A percentile compares a stretch with the other conserved stretches of the same genome.
Conservation (phyloP, 2,113 vertebrate species). For the Phalacrocorax carbo region DNA sequence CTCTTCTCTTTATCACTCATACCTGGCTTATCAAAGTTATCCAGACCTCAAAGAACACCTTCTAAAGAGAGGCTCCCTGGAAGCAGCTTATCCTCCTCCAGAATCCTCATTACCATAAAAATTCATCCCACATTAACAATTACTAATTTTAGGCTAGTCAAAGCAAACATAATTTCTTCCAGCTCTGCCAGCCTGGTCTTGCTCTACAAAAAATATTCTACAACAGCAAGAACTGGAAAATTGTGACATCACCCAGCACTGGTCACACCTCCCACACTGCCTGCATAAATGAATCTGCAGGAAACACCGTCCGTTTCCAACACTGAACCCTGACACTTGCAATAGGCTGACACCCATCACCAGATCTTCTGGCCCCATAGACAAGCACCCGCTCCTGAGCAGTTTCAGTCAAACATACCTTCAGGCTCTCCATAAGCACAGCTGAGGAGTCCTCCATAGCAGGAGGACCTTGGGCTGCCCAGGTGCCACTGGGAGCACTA, state of each 20-base stretch:
- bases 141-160: not conserved
- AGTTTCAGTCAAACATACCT: constrained; percentile 74
- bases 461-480: constrained; percentile 86
- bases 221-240: not conserved
- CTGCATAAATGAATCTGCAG: not conserved
- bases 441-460: constrained; percentile 92
- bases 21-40: not conserved
- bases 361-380: not conserved
- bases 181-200: not conserved
- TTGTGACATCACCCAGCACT: not conserved
- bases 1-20: not conserved
- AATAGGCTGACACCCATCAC: not conserved
- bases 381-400: not conserved
- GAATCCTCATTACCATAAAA: not conserved
- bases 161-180: not conserved
- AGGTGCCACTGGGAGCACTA: constrained; percentile 79
- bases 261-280: not conserved
- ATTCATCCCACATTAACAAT: not conserved
- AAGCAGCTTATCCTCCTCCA: not conserved
- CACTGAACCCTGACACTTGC: not conserved
- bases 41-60: not conserved
- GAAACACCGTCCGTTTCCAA: not conserved
- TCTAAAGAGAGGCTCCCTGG: not conserved
- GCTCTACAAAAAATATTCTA: not conserved
- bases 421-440: constrained; percentile 94